Evolutionary conservation across 2,113 vertebrate species (phyloP), one percentile per base, ranked within the genome.

Genomic region (Tachuris rubrigastra): DNA sequence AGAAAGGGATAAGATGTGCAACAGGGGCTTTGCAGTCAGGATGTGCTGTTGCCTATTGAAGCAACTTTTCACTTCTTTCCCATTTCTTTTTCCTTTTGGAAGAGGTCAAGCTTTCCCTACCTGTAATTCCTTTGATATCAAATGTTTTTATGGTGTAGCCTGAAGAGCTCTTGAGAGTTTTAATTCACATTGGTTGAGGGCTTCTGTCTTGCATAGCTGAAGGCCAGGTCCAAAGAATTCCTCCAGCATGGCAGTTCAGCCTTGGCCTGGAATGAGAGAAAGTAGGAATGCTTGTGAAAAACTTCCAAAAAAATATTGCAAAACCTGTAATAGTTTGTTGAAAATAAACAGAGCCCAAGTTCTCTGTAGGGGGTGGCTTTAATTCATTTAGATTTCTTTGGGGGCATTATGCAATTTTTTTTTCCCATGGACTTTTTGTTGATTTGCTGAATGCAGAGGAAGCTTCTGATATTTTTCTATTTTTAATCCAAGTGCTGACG

Each of bases 351-450:
- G 49, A 91, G 25, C 14, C 46, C 27, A 87, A 85, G 37, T 74
- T 88, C 91, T 87, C 81, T 59, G 71, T 53, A 85, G 78, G 91
- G 77, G 89, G 81, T 95, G 69, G 53, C 56, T 96, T 94, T 50
- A 92, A 95, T 74, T 84, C 44, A 85, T 69, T 79, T 68, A 35
- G 72, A 85, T 87, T 87, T 93, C 71, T 97, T 93, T 66, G 79
- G 52, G 78, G 66, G 78, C 41, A 85, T 82, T 85, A 89, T 44
- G 62, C 49, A 33, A 24, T 12, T 37, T 62, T 65, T 71, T 95
- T 95, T 93, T 89, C 93, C 89, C 94, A 95, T 88, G 85, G 42
- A 94, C 85, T 81, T 91, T 95, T 78, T 88, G 87, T 90, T 87
- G 83, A 89, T 94, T 94, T 79, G n/a, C 72, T 94, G 71, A 94